Percentiles rank a stretch among this genome's conserved stretches.
These are phyloP conservation scores for Trichacis sp. DNA, from an alignment of 2,888 invertebrate genomes.

Conservation along the genomic window DNA sequence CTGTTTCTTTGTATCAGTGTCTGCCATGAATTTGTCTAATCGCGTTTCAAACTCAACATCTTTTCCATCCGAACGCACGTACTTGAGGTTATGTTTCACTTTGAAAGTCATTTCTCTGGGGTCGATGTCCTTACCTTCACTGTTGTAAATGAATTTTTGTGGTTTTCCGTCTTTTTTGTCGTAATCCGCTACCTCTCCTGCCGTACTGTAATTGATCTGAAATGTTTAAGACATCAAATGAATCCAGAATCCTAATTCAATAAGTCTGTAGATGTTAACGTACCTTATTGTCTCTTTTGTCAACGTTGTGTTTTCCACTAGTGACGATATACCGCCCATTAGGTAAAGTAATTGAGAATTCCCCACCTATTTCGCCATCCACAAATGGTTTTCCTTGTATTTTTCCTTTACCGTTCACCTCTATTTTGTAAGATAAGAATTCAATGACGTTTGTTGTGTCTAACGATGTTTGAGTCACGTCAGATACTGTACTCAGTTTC, in stretches of 20 bases:
- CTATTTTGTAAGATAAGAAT: slow-evolving; percentile 69
- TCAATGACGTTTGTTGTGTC: slow-evolving; percentile 75
- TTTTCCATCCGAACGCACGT: slow-evolving; percentile 70
- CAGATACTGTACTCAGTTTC: slow-evolving; percentile 75
- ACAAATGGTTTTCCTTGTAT: slow-evolving; percentile 65
- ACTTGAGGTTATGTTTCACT: slow-evolving; percentile 63
- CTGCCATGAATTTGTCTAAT: slow-evolving; percentile 63
- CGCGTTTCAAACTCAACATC: slow-evolving; percentile 65
- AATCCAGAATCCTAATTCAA: no score
- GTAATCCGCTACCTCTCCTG: slow-evolving; percentile 62
- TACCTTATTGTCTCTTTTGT: slow-evolving; percentile 50
- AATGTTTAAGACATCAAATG: no score
- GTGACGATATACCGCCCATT: slow-evolving; percentile 69
- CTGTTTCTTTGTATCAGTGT: slow-evolving; percentile 49
- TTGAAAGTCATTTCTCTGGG: slow-evolving; percentile 67
- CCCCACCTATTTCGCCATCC: slow-evolving; percentile 69
- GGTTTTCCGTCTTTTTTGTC: slow-evolving; percentile 68
- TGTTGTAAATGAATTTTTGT: slow-evolving; percentile 65
- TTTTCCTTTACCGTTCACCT: slow-evolving; percentile 69
- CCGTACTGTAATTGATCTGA: no score
- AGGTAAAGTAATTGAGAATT: slow-evolving; percentile 71
- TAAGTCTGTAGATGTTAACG: no score
- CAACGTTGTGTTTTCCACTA: slow-evolving; percentile 62
- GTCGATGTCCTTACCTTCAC: slow-evolving; percentile 67
- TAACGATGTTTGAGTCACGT: slow-evolving; percentile 70